These are phyloP conservation scores for Physocephala rufipes DNA, from an alignment of 2,888 invertebrate species.

Conservation along the genomic window DNA sequence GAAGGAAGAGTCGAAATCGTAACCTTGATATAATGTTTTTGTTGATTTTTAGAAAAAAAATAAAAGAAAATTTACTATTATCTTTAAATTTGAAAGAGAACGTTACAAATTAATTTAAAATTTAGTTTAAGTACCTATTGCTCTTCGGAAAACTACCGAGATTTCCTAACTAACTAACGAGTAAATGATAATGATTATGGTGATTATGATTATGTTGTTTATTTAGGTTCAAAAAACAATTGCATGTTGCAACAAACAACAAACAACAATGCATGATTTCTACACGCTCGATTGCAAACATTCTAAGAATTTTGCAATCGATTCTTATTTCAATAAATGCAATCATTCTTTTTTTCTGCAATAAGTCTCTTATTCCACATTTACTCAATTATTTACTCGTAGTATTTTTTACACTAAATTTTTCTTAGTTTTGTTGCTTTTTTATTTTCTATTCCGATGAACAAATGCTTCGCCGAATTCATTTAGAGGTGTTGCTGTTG, in stretches of 20 bases:
- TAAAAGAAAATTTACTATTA: neutral
- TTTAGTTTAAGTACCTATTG: no score
- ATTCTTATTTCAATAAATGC: neutral
- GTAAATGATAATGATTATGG: no score
- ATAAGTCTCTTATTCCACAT: constrained; percentile 4
- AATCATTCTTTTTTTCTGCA: neutral
- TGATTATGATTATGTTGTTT: no score
- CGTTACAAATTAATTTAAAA: no score
- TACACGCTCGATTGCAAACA: constrained; percentile 3
- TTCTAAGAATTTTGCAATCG: neutral
- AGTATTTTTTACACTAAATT: neutral
- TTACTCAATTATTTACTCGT: constrained; percentile 3
- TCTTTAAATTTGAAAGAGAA: neutral
- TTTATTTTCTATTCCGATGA: neutral
- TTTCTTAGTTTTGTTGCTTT: neutral
- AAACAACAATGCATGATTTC: neutral
- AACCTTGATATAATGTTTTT: neutral
- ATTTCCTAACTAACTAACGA: no score
- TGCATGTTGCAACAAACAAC: no score
- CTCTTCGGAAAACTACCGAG: no score
- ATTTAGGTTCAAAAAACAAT: no score
- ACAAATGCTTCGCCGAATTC: no score
- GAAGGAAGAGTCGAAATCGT: no score
- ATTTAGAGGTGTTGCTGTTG: neutral
- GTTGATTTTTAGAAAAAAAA: neutral